A percentile compares a stretch with the other conserved stretches of the same genome.
phyloP scores from a whole-genome alignment of 37 sponge, comb jelly and placozoan genomes.

The Cliona cf. orientalis region DNA sequence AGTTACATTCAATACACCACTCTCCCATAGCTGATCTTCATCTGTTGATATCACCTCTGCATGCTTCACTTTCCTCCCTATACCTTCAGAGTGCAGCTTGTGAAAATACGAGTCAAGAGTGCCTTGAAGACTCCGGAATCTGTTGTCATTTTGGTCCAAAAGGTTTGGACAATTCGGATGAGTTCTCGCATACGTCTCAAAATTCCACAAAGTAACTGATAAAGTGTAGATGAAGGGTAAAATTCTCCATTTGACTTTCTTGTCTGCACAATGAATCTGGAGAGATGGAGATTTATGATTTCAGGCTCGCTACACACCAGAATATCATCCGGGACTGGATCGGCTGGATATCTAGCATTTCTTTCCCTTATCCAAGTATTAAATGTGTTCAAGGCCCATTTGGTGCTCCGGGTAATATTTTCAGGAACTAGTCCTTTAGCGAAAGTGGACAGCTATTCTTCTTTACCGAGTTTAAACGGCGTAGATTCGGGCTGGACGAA shows the following conservation, averaged over 20 bases:
- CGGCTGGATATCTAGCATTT: background rate
- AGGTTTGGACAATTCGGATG: background rate
- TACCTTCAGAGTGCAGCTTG: background rate
- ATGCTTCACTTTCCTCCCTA: slow-evolving; percentile 1
- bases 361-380: slow-evolving; percentile 1
- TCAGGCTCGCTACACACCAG: background rate
- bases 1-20: background rate
- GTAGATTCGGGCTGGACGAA: too few species aligned
- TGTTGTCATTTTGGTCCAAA: background rate
- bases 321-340: background rate
- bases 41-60: background rate
- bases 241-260: slow-evolving; percentile 7
- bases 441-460: too few species aligned
- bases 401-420: slow-evolving; percentile 3
- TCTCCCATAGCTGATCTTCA: background rate
- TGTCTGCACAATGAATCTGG: slow-evolving; percentile 1
- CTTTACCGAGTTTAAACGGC: too few species aligned
- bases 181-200: background rate
- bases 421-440: slow-evolving; percentile 2
- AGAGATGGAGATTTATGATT: background rate
- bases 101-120: background rate
- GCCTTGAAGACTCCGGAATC: background rate
- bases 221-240: background rate
- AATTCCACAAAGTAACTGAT: background rate
- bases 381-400: slow-evolving; percentile 15